phyloP scores from a whole-genome alignment of 1,140 invertebrate genomes.

The Drosophila nigrodunni region DNA sequence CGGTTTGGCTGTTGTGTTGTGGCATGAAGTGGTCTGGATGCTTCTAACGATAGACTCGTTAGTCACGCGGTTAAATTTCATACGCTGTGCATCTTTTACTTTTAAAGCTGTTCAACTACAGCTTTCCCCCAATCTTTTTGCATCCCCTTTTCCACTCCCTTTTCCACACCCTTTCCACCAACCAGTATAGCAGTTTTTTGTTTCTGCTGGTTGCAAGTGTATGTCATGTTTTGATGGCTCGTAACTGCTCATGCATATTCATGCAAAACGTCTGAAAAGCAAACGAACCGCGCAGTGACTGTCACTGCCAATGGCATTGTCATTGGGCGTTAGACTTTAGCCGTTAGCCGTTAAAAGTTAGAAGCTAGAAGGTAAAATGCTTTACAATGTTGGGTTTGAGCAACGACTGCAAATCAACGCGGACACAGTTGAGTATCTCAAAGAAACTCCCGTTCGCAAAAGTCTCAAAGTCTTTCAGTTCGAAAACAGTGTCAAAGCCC shows the following conservation, averaged over 20 bases:
- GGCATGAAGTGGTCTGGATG: conserved; percentile 20
- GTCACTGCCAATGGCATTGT: conserved; percentile 52
- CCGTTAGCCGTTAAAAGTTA: background rate
- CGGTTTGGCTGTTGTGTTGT: conserved; percentile 26
- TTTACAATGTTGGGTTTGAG: conserved; percentile 9
- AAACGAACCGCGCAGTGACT: conserved; percentile 61
- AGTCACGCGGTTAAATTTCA: conserved; percentile 77
- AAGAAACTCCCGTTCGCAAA: conserved; percentile 25
- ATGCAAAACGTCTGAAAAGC: conserved; percentile 65
- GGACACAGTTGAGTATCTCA: conserved; percentile 50
- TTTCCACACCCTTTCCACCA: background rate
- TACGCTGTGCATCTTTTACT: conserved; percentile 58
- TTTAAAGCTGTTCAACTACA: conserved; percentile 52
- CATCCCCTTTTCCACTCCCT: background rate
- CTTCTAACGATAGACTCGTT: conserved; percentile 78
- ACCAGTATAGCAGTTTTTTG: conserved; percentile 1
- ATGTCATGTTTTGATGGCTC: conserved; percentile 76
- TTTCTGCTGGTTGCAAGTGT: conserved; percentile 37
- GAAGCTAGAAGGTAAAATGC: background rate
- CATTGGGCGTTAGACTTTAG: conserved; percentile 10
- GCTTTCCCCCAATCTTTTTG: background rate
- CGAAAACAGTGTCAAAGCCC: conserved; percentile 22
- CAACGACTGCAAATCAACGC: conserved; percentile 62
- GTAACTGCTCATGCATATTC: conserved; percentile 80
- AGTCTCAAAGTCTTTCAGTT: conserved; percentile 19